Percentiles rank a stretch among this genome's conserved stretches.
Conservation (phyloP, 2,797 vertebrate species). For the Sphenopsis melanotis region DNA sequence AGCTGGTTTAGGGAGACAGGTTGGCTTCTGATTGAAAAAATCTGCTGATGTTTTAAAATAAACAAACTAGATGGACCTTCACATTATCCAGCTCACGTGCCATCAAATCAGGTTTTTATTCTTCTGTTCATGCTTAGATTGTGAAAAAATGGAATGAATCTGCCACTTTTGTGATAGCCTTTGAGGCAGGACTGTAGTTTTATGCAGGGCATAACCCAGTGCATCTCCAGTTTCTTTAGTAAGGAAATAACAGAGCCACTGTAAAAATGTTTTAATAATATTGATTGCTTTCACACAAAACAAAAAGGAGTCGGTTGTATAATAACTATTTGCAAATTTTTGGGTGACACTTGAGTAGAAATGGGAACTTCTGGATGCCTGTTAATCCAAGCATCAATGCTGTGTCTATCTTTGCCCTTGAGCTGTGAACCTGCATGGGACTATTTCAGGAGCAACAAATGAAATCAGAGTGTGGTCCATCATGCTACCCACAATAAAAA, state of each 20-base stretch:
- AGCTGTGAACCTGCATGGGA: neutral
- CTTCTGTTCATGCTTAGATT: neutral
- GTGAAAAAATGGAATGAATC: neutral
- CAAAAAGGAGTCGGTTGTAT: neutral
- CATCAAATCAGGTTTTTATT: neutral
- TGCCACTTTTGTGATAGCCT: neutral
- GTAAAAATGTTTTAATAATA: neutral
- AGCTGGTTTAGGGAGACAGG: neutral
- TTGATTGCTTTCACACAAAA: neutral
- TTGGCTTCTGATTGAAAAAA: neutral
- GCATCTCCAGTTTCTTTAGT: neutral
- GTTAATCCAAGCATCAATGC: neutral
- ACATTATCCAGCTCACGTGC: neutral
- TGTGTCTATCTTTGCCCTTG: neutral
- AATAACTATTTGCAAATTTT: neutral
- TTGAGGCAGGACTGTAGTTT: neutral
- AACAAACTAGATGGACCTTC: neutral
- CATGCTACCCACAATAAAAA: neutral
- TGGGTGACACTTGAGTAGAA: neutral
- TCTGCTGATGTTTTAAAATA: neutral
- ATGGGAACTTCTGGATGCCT: neutral
- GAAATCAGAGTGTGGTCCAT: neutral
- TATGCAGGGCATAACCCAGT: neutral
- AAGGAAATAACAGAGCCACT: neutral
- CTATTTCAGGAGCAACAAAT: neutral